Base-by-base conservation (phyloP, 2,113 vertebrate genomes). In the Ptilonorhynchus violaceus region DNA sequence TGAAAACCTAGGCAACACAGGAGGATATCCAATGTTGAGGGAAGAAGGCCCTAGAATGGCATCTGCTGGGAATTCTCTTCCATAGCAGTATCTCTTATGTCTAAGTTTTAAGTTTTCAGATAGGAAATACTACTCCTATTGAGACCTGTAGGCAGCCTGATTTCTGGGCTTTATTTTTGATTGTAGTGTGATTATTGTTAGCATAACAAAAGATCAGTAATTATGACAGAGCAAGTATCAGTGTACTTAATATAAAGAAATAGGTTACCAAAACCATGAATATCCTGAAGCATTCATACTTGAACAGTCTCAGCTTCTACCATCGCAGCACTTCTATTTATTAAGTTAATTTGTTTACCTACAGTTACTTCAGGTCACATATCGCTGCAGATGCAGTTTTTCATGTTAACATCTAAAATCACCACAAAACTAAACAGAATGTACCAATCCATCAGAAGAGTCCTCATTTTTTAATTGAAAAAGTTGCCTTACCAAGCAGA, bases 271-370 rank as follows among this genome's bases (percentile, higher is more conserved):
- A 85, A 91, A 75, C 2, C 8, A 64, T 2, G 0, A 81, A 35
- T 13, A 87, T 22, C 25, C n/a, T 42, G 33, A 89, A 87, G 16
- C 10, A 69, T 18, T 89, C 20, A 66, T 7, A 74, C 7, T 73
- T 72, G 9, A 63, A 55, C 21, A 86, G 60, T 82, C 89, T 86
- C 76, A 58, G 59, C 74, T 94, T 89, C 87, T 63, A 49, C 16
- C 20, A 53, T 39, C 63, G 39, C 47, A 81, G 46, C 13, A 66
- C 12, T 89, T 85, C 33, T 67, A 27, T 73, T 80, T 77, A 70
- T 20, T 39, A 33, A 74, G 62, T 21, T 17, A 24, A 74, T 63
- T 53, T 84, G 42, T 85, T 91, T 67, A 72, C 24, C 30, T 20
- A 46, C 67, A 62, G 39, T 44, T 58, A 92, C 49, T 25, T 56